These are phyloP conservation scores for Setophaga kirtlandii DNA, from an alignment of 2,113 vertebrate species.

Conservation along the genomic window DNA sequence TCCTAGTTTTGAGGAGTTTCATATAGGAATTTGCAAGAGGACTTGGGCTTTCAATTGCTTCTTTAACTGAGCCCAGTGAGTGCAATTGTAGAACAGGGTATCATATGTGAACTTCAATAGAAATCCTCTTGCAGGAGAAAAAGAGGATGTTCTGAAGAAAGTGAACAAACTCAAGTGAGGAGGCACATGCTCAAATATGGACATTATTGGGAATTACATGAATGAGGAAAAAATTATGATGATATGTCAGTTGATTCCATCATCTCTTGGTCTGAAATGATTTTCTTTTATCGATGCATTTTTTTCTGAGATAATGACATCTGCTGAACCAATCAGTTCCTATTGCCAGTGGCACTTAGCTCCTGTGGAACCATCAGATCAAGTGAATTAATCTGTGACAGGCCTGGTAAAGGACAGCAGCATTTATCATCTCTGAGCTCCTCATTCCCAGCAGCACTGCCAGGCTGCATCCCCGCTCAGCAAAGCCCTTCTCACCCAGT, in stretches of 20 bases:
- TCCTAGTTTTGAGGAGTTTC: neutral
- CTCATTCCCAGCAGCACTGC: neutral
- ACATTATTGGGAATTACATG: neutral
- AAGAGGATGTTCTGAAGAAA: neutral
- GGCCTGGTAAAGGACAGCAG: constrained; percentile 2
- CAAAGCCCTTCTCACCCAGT: neutral
- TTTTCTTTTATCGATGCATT: constrained; percentile 20
- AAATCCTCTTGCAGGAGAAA: neutral
- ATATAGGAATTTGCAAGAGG: neutral
- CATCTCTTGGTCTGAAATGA: constrained; percentile 6
- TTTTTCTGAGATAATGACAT: constrained; percentile 50
- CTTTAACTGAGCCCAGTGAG: neutral
- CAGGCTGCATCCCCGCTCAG: neutral
- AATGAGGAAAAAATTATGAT: neutral
- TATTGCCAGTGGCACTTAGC: constrained; percentile 41
- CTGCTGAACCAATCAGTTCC: constrained; percentile 34
- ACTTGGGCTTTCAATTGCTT: rapidly evolving
- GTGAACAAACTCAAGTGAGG: neutral
- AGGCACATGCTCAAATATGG: neutral
- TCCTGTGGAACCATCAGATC: constrained; percentile 28
- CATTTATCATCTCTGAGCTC: constrained; percentile 16
- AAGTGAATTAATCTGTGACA: constrained; percentile 39
- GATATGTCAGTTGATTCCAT: neutral
- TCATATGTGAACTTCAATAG: neutral
- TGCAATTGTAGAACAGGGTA: neutral